Evolutionary conservation across 2,888 invertebrate genomes (phyloP), one percentile per base, ranked within the genome.

Genomic region (Mythimna vitellina): DNA sequence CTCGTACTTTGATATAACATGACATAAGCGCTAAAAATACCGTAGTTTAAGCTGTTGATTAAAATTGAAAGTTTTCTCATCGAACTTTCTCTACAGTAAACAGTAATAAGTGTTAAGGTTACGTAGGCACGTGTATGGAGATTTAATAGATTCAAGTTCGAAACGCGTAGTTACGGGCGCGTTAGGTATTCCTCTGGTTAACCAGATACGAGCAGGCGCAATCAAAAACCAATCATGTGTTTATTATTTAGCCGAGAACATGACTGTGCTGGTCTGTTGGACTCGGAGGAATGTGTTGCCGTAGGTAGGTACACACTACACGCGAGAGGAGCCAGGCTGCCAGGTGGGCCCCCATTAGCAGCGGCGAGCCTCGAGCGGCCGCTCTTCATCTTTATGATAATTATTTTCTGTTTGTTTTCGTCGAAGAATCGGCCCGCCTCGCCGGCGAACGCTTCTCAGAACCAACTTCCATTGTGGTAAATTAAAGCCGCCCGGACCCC

Each of bases 401-500:
- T 96, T 96, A 96, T 96, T 96, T 96, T 95, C 94, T 96, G 96
- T 96, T 96, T 96, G 96, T 96, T 96, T 96, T 96, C 95, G 95
- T 94, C 94, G 93, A 94, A 93, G 95, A 94, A 95, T 95, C 95
- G 95, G 92, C 93, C 94, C 95, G 95, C 95, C 94, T 94, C 93
- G 93, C 93, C 92, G 92, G 86, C 89, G 93, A 91, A 92, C 94
- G 94, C 93, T 96, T 96, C 96, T 95, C 94, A 92, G 96, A 96
- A 96, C 93, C 93, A 90, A 93, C 94, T 93, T 95, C 95, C 95
- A 96, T 96, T 96, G 96, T 96, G 96, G 95, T 95, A 95, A 95
- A 95, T 95, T 95, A 95, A 95, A 95, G 95, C 95, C 95, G 96
- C 92, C 93, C 92, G 96, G 95, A 95, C 95, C 96, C 95, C 96